A percentile compares a stretch with the other conserved stretches of the same genome.
Evolutionary conservation across 2,888 invertebrate genomes (phyloP).

Genomic region (Buathra laborator): DNA sequence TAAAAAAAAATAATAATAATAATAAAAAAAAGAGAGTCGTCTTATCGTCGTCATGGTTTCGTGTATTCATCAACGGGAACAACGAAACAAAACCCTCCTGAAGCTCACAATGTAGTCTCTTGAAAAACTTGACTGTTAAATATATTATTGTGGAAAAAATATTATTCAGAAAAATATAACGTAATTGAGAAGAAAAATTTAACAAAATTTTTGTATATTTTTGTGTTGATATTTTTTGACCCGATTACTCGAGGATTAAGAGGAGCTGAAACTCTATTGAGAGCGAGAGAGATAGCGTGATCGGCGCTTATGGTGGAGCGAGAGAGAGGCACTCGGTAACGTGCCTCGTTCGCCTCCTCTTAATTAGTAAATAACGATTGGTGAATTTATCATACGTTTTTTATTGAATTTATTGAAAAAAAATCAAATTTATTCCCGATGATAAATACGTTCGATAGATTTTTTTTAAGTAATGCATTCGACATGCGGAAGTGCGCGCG

Average conservation of each 20-base stretch:
- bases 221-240: not conserved
- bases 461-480: constrained; percentile 15
- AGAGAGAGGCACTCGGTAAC: no score
- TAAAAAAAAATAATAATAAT: constrained; percentile 58
- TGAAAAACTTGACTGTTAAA: not conserved
- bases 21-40: constrained; percentile 36
- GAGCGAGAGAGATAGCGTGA: no score
- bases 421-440: not conserved
- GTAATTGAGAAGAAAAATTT: not conserved
- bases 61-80: not conserved
- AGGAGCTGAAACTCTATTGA: no score
- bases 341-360: no score
- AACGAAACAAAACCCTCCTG: not conserved
- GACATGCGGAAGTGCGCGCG: constrained; percentile 10
- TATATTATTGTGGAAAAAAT: not conserved
- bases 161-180: not conserved
- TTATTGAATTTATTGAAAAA: no score
- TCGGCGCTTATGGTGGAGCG: no score
- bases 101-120: not conserved
- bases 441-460: not conserved
- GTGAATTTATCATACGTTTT: no score
- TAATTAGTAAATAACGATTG: no score
- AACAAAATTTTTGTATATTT: not conserved
- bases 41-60: constrained; percentile 2
- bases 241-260: no score